A percentile compares a stretch with the other conserved stretches of the same genome.
These are phyloP conservation scores for Junonia oenone DNA, from an alignment of 2,888 invertebrate genomes.

Conservation along the genomic window DNA sequence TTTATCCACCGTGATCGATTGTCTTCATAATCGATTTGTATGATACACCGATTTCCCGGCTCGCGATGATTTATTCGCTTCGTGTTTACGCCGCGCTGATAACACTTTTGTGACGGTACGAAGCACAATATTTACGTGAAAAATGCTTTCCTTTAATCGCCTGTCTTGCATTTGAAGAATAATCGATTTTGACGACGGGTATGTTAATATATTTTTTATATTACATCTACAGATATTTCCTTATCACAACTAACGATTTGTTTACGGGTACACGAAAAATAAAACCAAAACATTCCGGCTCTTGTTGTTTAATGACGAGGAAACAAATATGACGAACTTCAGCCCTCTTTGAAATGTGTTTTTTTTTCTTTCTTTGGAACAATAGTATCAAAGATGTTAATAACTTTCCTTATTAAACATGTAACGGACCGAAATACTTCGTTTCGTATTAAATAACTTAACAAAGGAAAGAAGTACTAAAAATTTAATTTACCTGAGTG, in stretches of 20 bases:
- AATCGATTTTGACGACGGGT: constrained; percentile 1
- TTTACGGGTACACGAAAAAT: not conserved
- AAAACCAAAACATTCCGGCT: not conserved
- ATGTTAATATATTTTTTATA: too few relatives aligned
- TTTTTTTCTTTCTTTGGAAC: not conserved
- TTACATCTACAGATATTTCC: too few relatives aligned
- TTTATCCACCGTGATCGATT: constrained; percentile 49
- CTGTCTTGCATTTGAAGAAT: constrained; percentile 2
- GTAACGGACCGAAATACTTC: not conserved
- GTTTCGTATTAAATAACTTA: too few relatives aligned
- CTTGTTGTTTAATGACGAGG: not conserved
- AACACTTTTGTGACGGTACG: constrained; percentile 51
- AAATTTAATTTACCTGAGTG: too few relatives aligned
- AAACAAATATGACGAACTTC: not conserved
- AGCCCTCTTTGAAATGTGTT: too few relatives aligned
- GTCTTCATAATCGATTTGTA: constrained; percentile 51
- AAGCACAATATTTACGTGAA: constrained; percentile 52
- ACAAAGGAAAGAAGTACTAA: too few relatives aligned
- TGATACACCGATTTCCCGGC: constrained; percentile 43
- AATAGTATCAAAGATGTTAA: not conserved
- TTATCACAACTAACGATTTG: not conserved
- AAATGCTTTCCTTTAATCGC: constrained; percentile 52
- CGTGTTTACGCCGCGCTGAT: constrained; percentile 51
- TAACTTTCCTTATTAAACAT: not conserved
- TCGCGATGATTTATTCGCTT: constrained; percentile 59